These are phyloP conservation scores for Leptinotarsa haldemani DNA, from an alignment of 2,888 invertebrate species.

Conservation along the genomic window DNA sequence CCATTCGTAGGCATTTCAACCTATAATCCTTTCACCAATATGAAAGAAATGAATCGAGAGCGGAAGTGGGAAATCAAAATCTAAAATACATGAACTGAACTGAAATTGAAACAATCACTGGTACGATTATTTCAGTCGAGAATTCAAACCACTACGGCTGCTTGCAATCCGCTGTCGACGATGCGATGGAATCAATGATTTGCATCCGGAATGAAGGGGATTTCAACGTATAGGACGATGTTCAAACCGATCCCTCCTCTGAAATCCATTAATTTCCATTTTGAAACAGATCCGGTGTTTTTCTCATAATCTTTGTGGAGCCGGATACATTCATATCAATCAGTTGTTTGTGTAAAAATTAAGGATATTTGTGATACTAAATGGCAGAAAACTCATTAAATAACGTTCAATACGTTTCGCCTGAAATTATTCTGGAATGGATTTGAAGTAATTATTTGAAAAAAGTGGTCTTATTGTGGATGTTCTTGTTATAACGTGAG, in stretches of 20 bases:
- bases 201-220: neutral
- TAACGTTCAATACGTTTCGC: neutral
- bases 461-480: too few species aligned
- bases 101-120: too few species aligned
- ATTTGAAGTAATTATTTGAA: too few species aligned
- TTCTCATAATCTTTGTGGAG: neutral
- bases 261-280: conserved; percentile 1
- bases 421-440: too few species aligned
- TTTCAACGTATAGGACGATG: neutral
- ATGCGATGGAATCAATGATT: conserved; percentile 8
- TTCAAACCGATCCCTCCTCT: neutral
- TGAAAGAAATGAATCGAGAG: too few species aligned
- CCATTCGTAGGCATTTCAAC: too few species aligned
- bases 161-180: neutral
- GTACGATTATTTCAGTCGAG: too few species aligned
- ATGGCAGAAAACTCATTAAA: neutral
- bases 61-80: too few species aligned
- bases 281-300: neutral
- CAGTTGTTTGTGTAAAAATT: neutral
- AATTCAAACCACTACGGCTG: too few species aligned
- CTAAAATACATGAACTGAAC: too few species aligned
- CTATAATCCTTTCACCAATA: too few species aligned
- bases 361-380: neutral
- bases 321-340: neutral
- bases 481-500: too few species aligned